A percentile compares a stretch with the other conserved stretches of the same genome.
phyloP scores from a whole-genome alignment of 2,113 vertebrate species.

The Malaclemys terrapin region DNA sequence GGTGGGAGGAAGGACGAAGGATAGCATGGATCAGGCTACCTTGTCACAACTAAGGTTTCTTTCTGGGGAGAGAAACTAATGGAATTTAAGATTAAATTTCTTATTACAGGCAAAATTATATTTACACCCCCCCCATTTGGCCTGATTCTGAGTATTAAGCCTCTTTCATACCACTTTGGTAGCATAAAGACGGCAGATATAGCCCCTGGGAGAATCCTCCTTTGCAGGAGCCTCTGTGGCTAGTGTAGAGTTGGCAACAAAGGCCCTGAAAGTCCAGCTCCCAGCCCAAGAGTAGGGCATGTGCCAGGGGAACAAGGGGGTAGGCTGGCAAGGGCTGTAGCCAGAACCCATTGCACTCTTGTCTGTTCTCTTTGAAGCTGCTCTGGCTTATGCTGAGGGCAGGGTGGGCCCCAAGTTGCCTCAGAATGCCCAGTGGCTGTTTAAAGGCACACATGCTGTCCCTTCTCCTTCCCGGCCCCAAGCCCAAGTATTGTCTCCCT shows the following conservation, averaged over 20 bases:
- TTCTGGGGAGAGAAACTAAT: neutral
- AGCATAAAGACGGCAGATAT: constrained; percentile 3
- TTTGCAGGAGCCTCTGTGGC: neutral
- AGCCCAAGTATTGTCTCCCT: neutral
- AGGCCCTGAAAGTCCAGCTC: neutral
- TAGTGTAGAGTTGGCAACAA: neutral
- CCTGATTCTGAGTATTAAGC: constrained; percentile 27
- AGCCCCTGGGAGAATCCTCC: neutral
- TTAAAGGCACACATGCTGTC: constrained; percentile 28
- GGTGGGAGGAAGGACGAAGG: neutral
- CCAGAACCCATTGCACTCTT: neutral
- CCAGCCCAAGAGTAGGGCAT: neutral
- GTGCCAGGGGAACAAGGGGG: neutral
- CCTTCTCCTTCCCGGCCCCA: neutral
- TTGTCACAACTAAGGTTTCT: neutral
- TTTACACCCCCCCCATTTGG: neutral
- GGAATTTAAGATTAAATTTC: neutral
- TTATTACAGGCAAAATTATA: neutral
- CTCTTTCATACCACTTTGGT: constrained; percentile 18
- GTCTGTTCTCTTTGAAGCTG: constrained; percentile 27
- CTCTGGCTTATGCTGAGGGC: neutral
- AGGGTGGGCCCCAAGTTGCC: constrained; percentile 19
- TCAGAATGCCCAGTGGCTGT: constrained; percentile 1
- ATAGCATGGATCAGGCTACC: neutral
- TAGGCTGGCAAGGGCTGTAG: neutral